These are phyloP conservation scores for Alsophila aescularia DNA, from an alignment of 2,888 invertebrate genomes.

Conservation along the genomic window DNA sequence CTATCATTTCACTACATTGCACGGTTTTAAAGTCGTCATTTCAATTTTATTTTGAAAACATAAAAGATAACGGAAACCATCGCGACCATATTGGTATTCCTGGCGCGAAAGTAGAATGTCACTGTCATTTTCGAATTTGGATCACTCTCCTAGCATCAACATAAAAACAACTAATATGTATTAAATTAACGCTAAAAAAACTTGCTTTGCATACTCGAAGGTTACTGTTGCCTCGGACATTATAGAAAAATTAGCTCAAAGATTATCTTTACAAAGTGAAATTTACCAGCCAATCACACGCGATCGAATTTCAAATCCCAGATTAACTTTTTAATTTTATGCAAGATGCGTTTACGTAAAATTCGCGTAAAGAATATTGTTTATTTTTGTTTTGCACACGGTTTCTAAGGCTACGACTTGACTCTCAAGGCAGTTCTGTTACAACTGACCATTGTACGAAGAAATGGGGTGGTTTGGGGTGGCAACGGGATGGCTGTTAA, in stretches of 20 bases:
- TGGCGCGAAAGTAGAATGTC: slow-evolving; percentile 71
- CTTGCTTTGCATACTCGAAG: slow-evolving; percentile 53
- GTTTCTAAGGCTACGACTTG: slow-evolving; percentile 77
- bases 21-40: slow-evolving; percentile 65
- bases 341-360: slow-evolving; percentile 21
- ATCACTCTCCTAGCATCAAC: slow-evolving; percentile 6
- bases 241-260: slow-evolving; percentile 50
- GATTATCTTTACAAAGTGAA: slow-evolving; percentile 8
- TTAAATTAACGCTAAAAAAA: slow-evolving; percentile 31
- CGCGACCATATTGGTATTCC: slow-evolving; percentile 70
- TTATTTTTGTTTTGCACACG: slow-evolving; percentile 79
- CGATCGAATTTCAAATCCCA: slow-evolving; percentile 2
- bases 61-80: slow-evolving; percentile 66
- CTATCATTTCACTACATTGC: slow-evolving; percentile 44
- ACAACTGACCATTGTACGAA: slow-evolving; percentile 78
- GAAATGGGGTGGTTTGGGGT: slow-evolving; percentile 65
- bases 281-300: slow-evolving; percentile 1
- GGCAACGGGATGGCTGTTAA: slow-evolving; percentile 60
- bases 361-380: slow-evolving; percentile 49
- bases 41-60: slow-evolving; percentile 80
- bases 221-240: slow-evolving; percentile 61
- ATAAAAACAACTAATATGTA: not conserved
- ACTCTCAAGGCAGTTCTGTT: slow-evolving; percentile 69
- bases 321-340: not conserved
- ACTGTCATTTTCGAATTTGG: slow-evolving; percentile 63